Evolutionary conservation across 2,113 vertebrate genomes (phyloP).

Genomic region (Apodemus speciosus): DNA sequence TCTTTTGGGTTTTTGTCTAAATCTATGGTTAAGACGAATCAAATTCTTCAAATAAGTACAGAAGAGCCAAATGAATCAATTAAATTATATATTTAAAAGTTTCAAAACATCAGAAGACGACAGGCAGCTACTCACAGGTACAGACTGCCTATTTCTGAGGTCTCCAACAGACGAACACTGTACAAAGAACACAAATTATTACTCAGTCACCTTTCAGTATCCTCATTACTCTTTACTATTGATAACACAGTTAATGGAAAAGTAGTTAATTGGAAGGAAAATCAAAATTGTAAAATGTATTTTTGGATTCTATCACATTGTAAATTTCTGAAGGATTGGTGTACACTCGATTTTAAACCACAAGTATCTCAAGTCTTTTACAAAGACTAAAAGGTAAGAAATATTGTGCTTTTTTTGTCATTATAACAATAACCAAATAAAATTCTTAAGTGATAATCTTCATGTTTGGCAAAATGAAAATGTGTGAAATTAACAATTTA

Average conservation of each 20-base stretch:
- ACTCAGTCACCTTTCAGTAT: slow-evolving; percentile 26
- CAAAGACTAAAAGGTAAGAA: slow-evolving; percentile 53
- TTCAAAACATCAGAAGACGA: slow-evolving; percentile 52
- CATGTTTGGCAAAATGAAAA: slow-evolving; percentile 62
- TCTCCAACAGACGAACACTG: neutral
- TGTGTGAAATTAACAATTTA: slow-evolving; percentile 43
- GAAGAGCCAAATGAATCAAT: slow-evolving; percentile 23
- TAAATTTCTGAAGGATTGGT: neutral
- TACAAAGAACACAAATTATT: neutral
- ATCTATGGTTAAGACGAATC: slow-evolving; percentile 26
- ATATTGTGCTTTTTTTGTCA: slow-evolving; percentile 59
- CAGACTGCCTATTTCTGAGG: neutral
- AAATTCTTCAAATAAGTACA: slow-evolving; percentile 57
- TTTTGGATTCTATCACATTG: neutral
- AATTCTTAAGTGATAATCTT: slow-evolving; percentile 37
- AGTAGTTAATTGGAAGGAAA: slow-evolving; percentile 15
- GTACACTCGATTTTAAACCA: slow-evolving; percentile 50
- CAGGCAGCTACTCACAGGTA: slow-evolving; percentile 1
- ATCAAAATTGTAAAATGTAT: neutral
- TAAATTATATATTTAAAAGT: slow-evolving; percentile 55
- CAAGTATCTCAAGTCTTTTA: slow-evolving; percentile 54
- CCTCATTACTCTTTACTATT: neutral
- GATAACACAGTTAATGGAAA: neutral
- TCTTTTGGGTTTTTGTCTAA: slow-evolving; percentile 50
- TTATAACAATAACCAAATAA: slow-evolving; percentile 27